Evolutionary conservation across 2,113 vertebrate genomes (phyloP), one percentile per base, ranked within the genome.

Genomic region (Butorides virescens): DNA sequence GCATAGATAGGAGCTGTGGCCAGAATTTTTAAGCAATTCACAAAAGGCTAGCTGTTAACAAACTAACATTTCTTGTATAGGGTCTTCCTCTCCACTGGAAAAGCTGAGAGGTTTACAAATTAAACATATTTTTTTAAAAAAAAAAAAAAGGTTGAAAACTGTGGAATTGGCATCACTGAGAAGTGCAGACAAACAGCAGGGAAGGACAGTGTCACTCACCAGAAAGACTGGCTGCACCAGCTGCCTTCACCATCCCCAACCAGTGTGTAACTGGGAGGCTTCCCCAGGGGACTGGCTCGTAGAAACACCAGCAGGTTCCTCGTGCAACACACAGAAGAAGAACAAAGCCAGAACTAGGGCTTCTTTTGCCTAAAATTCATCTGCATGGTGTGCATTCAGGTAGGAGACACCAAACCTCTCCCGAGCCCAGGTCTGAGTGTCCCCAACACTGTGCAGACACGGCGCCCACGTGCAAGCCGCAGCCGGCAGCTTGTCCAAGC

Each of bases 381-480:
- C 73, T 47, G 15, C 37, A 59, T 4, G 12, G 15, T 53, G 16
- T 44, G 18, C 4, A 0, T 19, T 53, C 49, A 62, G 58, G 44
- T 39, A 87, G 29, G 47, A 72, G n/a, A 87, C 6, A 9, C 8
- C 63, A 84, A 62, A 67, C 14, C 21, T 15, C 27, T 66, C 21
- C 66, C 0, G 0, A 83, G 36, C 25, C 29, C 67, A 34, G 50
- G 0, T 49, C 25, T 34, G 2, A 23, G 21, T 17, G 16, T 36
- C 53, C 21, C 52, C 49, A 88, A 39, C 18, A 18, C 53, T 3
- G 18, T 73, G 37, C 18, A 65, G 81, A 50, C 25, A n/a, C 3
- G 3, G 37, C 4, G 4, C 22, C 5, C 2, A 47, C 0, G 0
- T 11, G 16, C 23, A 34, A 90, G 56, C 58, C 52, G 20, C 2